These are phyloP conservation scores for Andrena bucephala DNA, from an alignment of 2,888 invertebrate species.

Conservation along the genomic window DNA sequence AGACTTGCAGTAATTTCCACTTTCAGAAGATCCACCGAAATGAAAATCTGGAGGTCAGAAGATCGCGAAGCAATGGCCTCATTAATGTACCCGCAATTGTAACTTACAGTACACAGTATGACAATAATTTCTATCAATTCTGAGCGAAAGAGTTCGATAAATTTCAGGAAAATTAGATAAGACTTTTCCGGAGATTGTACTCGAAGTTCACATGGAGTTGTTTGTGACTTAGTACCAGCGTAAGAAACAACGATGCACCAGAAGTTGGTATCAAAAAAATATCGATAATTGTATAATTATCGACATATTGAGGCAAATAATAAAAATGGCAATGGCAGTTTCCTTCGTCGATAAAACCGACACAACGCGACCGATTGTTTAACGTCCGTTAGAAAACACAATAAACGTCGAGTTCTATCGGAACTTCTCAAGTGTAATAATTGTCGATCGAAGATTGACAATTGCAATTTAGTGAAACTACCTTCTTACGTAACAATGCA, in stretches of 20 bases:
- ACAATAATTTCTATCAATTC: neutral
- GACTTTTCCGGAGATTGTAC: conserved; percentile 3
- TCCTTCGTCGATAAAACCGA: conserved; percentile 19
- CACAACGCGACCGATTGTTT: conserved; percentile 50
- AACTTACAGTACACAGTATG: neutral
- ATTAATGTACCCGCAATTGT: neutral
- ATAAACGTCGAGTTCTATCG: neutral
- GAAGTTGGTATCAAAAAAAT: neutral
- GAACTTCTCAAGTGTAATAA: conserved; percentile 13
- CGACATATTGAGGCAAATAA: neutral
- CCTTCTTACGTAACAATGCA: no score
- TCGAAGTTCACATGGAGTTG: neutral
- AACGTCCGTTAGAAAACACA: neutral
- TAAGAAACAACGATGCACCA: conserved; percentile 20
- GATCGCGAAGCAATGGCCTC: neutral
- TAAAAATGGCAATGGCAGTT: conserved; percentile 24
- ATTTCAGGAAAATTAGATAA: conserved; percentile 21
- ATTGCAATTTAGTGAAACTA: no score
- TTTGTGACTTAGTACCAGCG: conserved; percentile 3
- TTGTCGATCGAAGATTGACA: conserved; percentile 23
- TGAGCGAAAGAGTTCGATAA: conserved; percentile 13
- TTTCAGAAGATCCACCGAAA: no score
- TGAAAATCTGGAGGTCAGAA: no score
- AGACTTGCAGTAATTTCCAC: no score
- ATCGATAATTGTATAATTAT: conserved; percentile 2